Percentiles rank a stretch among this genome's conserved stretches.
These are phyloP conservation scores for Drosophila yakuba DNA, from an alignment of 1,140 invertebrate genomes.

Conservation along the genomic window DNA sequence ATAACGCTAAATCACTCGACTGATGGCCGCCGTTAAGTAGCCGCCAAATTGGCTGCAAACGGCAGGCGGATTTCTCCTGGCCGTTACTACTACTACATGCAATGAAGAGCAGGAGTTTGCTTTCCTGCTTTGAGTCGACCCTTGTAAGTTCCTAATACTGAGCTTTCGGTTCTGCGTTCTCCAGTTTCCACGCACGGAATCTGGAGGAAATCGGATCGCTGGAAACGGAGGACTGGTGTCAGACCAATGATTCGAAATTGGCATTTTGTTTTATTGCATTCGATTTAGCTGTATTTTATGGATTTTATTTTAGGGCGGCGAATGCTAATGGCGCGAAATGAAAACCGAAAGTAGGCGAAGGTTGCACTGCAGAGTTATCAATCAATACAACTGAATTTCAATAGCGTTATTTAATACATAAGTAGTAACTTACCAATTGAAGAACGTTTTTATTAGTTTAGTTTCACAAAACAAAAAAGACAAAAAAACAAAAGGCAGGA, in stretches of 20 bases:
- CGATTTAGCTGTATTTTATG: constrained; percentile 22
- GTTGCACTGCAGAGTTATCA: constrained; percentile 12
- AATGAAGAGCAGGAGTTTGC: too few species aligned
- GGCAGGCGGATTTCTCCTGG: neutral
- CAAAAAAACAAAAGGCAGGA: too few species aligned
- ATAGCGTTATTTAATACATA: too few species aligned
- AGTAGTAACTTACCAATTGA: too few species aligned
- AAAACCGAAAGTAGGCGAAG: constrained; percentile 53
- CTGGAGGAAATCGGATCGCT: constrained; percentile 1
- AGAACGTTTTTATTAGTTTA: too few species aligned
- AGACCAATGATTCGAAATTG: neutral
- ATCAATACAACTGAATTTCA: neutral
- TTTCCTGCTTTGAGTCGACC: too few species aligned
- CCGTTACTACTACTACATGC: neutral
- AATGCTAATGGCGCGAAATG: neutral
- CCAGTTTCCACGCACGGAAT: too few species aligned
- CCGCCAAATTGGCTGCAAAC: neutral
- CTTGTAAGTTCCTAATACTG: too few species aligned
- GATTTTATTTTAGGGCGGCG: neutral
- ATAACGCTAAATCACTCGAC: neutral
- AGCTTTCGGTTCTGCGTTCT: too few species aligned
- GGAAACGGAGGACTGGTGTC: neutral
- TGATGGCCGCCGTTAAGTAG: neutral
- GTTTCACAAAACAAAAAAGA: too few species aligned
- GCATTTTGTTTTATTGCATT: neutral